These are phyloP conservation scores for Litoditis marina DNA, from an alignment of 2,888 invertebrate species.

Conservation along the genomic window DNA sequence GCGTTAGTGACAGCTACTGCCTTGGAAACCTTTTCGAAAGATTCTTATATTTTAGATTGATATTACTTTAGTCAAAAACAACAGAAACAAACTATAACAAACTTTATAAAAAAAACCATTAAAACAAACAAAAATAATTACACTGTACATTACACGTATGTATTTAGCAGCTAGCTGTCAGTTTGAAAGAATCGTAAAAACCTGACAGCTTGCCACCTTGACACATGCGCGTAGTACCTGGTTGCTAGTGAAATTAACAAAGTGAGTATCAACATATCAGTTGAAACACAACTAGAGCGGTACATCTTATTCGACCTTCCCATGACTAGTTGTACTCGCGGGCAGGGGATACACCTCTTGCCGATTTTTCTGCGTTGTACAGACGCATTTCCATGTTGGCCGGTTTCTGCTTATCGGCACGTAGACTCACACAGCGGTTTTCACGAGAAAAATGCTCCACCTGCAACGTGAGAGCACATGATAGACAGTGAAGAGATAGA, in stretches of 20 bases:
- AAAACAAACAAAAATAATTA: too few relatives aligned
- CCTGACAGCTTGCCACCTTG: neutral
- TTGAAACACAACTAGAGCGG: too few relatives aligned
- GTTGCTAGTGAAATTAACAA: neutral
- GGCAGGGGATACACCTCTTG: conserved; percentile 29
- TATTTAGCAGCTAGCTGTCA: neutral
- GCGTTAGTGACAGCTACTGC: too few relatives aligned
- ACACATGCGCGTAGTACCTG: neutral
- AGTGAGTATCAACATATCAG: neutral
- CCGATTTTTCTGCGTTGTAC: conserved; percentile 31
- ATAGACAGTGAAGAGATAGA: too few relatives aligned
- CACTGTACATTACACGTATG: too few relatives aligned
- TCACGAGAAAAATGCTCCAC: conserved; percentile 56
- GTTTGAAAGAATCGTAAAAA: neutral
- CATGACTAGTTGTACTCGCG: conserved; percentile 37
- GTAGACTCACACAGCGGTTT: conserved; percentile 46
- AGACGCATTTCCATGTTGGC: conserved; percentile 50
- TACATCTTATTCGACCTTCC: too few relatives aligned
- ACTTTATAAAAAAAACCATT: too few relatives aligned
- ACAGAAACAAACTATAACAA: too few relatives aligned
- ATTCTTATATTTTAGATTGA: too few relatives aligned
- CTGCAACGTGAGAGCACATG: conserved; percentile 63
- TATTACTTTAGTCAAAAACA: too few relatives aligned
- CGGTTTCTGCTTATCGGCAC: conserved; percentile 51
- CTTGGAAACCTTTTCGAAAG: too few relatives aligned